These are phyloP conservation scores for Drosophila gaucha DNA, from an alignment of 2,888 invertebrate species.

Conservation along the genomic window DNA sequence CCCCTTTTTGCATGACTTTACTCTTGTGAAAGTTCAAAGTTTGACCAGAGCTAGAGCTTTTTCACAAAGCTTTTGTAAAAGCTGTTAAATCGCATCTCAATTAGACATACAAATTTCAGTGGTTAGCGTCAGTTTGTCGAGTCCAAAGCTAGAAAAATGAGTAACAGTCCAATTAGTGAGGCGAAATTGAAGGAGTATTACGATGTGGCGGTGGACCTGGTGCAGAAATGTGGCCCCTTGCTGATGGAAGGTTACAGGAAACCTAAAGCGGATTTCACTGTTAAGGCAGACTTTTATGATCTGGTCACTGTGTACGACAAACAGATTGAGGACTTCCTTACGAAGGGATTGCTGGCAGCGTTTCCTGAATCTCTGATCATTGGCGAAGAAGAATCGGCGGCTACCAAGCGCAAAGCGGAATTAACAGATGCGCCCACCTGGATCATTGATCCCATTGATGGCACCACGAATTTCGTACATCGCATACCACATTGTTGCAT, in stretches of 20 bases:
- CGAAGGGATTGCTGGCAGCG: slow-evolving; percentile 86
- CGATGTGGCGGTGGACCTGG: slow-evolving; percentile 78
- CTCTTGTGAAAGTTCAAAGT: slow-evolving; percentile 35
- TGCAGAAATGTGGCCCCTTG: slow-evolving; percentile 82
- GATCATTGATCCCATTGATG: slow-evolving; percentile 95
- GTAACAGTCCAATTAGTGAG: slow-evolving; percentile 46
- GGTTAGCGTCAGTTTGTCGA: slow-evolving; percentile 23
- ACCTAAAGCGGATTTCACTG: slow-evolving; percentile 77
- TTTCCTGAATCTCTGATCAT: slow-evolving; percentile 90
- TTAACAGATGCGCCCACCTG: slow-evolving; percentile 92
- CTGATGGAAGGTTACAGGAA: slow-evolving; percentile 81
- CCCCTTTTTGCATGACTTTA: slow-evolving; percentile 12
- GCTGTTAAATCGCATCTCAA: slow-evolving; percentile 15
- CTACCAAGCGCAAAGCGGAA: slow-evolving; percentile 70
- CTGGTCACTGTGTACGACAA: slow-evolving; percentile 92
- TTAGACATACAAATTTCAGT: slow-evolving; percentile 35
- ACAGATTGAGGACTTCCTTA: slow-evolving; percentile 90
- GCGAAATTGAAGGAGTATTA: slow-evolving; percentile 78
- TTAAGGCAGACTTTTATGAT: slow-evolving; percentile 88
- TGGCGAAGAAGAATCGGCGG: slow-evolving; percentile 89
- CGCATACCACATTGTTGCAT: slow-evolving; percentile 89
- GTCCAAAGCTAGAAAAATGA: slow-evolving; percentile 32
- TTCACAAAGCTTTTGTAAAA: slow-evolving; percentile 33
- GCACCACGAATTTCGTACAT: slow-evolving; percentile 93
- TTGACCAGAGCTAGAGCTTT: slow-evolving; percentile 59